Evolutionary conservation across 2,888 invertebrate genomes (phyloP), one percentile per base, ranked within the genome.

Genomic region (Cartodere bifasciata): DNA sequence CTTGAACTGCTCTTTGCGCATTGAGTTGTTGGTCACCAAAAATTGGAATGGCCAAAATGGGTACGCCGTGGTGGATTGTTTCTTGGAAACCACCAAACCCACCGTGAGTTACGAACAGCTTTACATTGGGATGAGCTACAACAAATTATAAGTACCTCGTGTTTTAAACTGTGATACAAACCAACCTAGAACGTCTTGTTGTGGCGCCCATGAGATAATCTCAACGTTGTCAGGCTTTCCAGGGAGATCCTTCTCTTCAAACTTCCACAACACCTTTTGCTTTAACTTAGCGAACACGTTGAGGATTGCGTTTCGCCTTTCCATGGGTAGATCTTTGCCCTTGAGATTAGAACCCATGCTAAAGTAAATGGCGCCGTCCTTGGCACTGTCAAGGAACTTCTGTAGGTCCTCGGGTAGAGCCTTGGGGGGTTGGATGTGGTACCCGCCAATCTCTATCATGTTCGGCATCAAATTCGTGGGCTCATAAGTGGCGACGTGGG

Each of bases 241-340:
- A 12, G 45, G 39, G 16, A 56, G 34, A 13, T 41, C 32, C 9
- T 50, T 48, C 1, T 43, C 43, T 5, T 63, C 63, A 48, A 54
- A 61, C 45, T 63, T 64, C 63, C 62, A 64, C 3, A 65, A 32
- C 11, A 63, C 46, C 31, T 49, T 52, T 32, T 61, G 58, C 3
- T 59, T 55, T 12, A 63, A 30, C 39, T 55, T 48, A 1, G 48
- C 32, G 28, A 64, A 56, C 2, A 53, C 53, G 11, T 47, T 40
- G 1, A 59, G 22, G 13, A 62, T 44, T 3, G 41, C 45, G 15
- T 52, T 36, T 5, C 51, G 28, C 4, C 45, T 48, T n/a, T 50
- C 37, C n/a, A 45, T 36, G 4, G 53, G 40, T 20, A 65, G 37
- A 23, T 47, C 36, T 4, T 46, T 39, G 16, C 52, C 54, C 37